phyloP scores from a whole-genome alignment of 2,113 vertebrate genomes.

The Sakesphorus luctuosus region DNA sequence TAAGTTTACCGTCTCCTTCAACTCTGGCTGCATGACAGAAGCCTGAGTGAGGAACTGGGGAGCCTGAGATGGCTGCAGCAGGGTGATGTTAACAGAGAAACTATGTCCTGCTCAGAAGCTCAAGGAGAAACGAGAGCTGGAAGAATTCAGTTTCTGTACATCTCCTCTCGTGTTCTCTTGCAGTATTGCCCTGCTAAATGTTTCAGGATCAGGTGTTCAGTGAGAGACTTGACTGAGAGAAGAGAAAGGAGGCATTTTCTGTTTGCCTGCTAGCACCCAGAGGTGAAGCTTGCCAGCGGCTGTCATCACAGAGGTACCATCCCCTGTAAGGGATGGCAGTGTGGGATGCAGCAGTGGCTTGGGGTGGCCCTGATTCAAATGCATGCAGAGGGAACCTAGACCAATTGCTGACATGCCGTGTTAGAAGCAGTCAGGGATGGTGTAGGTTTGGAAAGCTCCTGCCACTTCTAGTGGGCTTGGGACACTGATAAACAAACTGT shows the following conservation, averaged over 20 bases:
- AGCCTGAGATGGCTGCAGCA: fast-evolving
- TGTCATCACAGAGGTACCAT: background rate
- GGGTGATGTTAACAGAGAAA: background rate
- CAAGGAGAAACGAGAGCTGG: background rate
- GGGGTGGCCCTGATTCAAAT: background rate
- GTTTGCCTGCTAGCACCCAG: background rate
- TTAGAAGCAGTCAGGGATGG: background rate
- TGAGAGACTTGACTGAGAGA: background rate
- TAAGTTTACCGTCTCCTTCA: background rate
- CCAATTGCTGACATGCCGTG: background rate
- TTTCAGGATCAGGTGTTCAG: background rate
- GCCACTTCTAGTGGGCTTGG: background rate
- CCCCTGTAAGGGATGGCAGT: background rate
- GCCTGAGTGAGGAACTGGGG: background rate
- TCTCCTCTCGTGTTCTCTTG: background rate
- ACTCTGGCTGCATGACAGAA: background rate
- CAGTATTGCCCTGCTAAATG: background rate
- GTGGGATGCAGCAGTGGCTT: background rate
- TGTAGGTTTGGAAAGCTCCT: background rate
- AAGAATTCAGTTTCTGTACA: background rate
- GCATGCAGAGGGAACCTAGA: background rate
- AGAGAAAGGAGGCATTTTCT: background rate
- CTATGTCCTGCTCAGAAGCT: background rate
- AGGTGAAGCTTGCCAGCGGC: background rate
- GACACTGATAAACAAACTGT: background rate